phyloP scores from a whole-genome alignment of 2,797 vertebrate genomes.

The Limosa lapponica region DNA sequence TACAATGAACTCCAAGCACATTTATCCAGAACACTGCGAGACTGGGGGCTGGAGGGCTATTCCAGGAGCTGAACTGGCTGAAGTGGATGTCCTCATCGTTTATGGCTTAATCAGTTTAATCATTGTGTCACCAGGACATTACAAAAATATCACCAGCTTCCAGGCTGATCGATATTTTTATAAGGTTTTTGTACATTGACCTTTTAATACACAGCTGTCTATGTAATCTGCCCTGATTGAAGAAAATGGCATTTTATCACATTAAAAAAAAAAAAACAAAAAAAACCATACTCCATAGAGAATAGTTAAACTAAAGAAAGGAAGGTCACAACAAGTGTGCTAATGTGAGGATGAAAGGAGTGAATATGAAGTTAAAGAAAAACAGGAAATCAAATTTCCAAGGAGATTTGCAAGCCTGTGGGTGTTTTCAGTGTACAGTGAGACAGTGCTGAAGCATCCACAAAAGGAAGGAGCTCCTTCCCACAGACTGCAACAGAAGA shows the following conservation, averaged over 20 bases:
- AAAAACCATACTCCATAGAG: neutral
- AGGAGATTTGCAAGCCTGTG: neutral
- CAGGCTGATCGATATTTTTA: neutral
- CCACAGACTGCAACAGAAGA: neutral
- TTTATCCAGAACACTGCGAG: conserved; percentile 76
- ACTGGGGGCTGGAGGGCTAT: conserved; percentile 37
- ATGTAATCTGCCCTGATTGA: neutral
- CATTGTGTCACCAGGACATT: neutral
- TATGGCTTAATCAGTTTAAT: conserved; percentile 40
- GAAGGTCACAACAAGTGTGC: neutral
- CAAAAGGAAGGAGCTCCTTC: neutral
- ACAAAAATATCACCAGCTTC: conserved; percentile 45
- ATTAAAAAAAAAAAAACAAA: neutral
- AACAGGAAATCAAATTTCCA: conserved; percentile 23
- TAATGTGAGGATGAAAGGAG: conserved; percentile 23
- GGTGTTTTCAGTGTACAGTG: neutral
- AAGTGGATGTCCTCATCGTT: conserved; percentile 7
- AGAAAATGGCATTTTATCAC: neutral
- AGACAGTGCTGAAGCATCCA: neutral
- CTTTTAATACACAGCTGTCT: conserved; percentile 3
- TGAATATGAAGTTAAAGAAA: neutral
- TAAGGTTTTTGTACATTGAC: conserved; percentile 17
- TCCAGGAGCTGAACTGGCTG: conserved; percentile 71
- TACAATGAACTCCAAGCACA: conserved; percentile 76
- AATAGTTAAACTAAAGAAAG: conserved; percentile 4